Evolutionary conservation across 2,888 invertebrate genomes (phyloP).

Genomic region (Sminthurinus aureus): DNA sequence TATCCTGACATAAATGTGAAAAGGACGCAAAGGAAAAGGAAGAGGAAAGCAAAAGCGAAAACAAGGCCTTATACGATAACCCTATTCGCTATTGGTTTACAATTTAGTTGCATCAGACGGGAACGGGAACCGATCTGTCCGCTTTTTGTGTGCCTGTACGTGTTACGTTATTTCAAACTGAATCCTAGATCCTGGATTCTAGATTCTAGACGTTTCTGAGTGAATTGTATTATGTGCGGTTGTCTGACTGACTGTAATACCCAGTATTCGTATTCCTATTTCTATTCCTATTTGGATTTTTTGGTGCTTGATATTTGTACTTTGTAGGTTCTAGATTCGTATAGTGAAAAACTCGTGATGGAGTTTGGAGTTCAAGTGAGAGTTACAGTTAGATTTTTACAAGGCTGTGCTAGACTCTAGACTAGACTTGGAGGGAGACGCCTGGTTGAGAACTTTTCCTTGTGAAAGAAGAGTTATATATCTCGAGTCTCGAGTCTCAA

Average conservation of each 20-base stretch:
- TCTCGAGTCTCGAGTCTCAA: no score
- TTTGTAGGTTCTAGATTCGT: no score
- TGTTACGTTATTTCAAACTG: neutral
- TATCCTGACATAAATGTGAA: neutral
- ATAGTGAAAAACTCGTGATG: neutral
- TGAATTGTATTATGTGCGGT: slow-evolving; percentile 1
- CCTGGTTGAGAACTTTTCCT: neutral
- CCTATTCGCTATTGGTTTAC: slow-evolving; percentile 21
- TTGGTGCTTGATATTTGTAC: no score
- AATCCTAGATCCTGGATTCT: neutral
- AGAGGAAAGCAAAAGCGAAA: neutral
- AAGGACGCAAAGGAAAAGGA: neutral
- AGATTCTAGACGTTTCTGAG: neutral
- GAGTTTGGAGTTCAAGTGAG: neutral
- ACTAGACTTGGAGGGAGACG: neutral
- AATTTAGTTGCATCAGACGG: slow-evolving; percentile 18
- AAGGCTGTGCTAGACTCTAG: no score
- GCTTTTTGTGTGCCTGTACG: neutral
- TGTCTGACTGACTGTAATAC: neutral
- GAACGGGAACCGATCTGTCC: slow-evolving; percentile 25
- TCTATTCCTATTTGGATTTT: no score
- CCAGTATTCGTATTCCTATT: no score
- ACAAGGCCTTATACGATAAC: neutral
- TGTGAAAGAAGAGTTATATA: slow-evolving; percentile 30
- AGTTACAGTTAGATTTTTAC: neutral